A percentile compares a stretch with the other conserved stretches of the same genome.
Conservation (phyloP, 1,140 invertebrate species). For the Meloidogyne chitwoodi region DNA sequence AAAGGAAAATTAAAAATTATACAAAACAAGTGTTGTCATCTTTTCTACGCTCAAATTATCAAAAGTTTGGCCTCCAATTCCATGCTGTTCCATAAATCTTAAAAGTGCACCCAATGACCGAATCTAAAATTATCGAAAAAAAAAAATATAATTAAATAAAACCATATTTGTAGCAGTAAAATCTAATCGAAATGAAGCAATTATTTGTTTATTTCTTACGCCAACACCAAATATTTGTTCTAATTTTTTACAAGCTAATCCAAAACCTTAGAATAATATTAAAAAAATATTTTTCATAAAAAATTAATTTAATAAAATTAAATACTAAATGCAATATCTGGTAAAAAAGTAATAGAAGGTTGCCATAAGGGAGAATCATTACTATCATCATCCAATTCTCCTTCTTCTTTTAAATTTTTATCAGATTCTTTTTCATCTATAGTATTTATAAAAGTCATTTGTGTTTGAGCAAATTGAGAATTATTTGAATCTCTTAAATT, state of each 20-base stretch:
- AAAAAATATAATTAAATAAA: neutral
- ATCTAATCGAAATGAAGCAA: conserved; percentile 24
- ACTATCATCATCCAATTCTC: conserved; percentile 10
- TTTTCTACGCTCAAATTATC: conserved; percentile 29
- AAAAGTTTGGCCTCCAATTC: conserved; percentile 27
- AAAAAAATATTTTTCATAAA: neutral
- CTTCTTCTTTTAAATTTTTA: neutral
- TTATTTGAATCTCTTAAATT: neutral
- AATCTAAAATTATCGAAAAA: conserved; percentile 30
- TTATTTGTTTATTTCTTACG: conserved; percentile 2
- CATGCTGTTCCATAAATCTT: conserved; percentile 37
- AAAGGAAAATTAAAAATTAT: no score
- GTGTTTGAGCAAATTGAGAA: neutral
- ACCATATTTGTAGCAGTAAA: conserved; percentile 25
- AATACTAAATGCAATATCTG: conserved; percentile 20
- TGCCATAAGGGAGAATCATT: neutral
- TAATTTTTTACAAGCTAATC: conserved; percentile 17
- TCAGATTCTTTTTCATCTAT: neutral
- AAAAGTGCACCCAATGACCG: conserved; percentile 44
- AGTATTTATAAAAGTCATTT: neutral
- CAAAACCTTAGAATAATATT: conserved; percentile 1
- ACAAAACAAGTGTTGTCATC: conserved; percentile 32
- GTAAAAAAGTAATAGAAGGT: conserved; percentile 21
- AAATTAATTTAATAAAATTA: no score
- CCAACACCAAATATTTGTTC: conserved; percentile 18